Percentiles rank a stretch among this genome's conserved stretches.
Evolutionary conservation across 2,797 vertebrate genomes (phyloP).

Genomic region (Brachyalestes nurse): DNA sequence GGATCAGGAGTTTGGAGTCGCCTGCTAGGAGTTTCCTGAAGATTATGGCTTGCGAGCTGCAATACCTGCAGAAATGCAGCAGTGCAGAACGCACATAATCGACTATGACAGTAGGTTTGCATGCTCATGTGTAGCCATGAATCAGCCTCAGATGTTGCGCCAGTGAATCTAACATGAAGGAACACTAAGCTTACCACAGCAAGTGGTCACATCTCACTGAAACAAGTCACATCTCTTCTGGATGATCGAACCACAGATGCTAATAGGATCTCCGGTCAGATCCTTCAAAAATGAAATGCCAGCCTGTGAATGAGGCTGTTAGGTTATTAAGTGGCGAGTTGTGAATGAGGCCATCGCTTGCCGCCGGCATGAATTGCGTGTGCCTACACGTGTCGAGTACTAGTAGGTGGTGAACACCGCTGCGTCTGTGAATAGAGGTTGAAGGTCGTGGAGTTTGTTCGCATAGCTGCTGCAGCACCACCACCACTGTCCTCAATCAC

Average conservation of each 20-base stretch:
- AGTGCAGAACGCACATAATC: too few relatives aligned
- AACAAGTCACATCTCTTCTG: neutral
- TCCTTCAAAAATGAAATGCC: neutral
- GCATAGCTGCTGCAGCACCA: neutral
- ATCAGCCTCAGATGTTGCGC: too few relatives aligned
- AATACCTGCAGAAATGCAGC: too few relatives aligned
- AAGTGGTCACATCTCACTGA: neutral
- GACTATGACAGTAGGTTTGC: neutral
- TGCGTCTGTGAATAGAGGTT: slow-evolving; percentile 6
- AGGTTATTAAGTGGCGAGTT: slow-evolving; percentile 8
- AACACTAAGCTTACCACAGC: neutral
- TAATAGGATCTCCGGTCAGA: neutral
- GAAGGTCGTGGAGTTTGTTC: slow-evolving; percentile 38
- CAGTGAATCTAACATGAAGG: too few relatives aligned
- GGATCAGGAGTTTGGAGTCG: too few relatives aligned
- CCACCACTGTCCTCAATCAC: slow-evolving; percentile 12
- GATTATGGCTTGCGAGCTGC: too few relatives aligned
- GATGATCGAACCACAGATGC: neutral
- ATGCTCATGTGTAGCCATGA: neutral
- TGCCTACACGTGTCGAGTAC: neutral
- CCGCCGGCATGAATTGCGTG: neutral
- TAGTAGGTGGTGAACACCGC: neutral
- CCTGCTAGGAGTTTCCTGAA: too few relatives aligned
- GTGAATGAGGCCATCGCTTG: slow-evolving; percentile 27
- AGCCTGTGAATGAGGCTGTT: neutral